A percentile compares a stretch with the other conserved stretches of the same genome.
These are phyloP conservation scores for Hemistola chrysoprasaria DNA, from an alignment of 2,888 invertebrate species.

Conservation along the genomic window DNA sequence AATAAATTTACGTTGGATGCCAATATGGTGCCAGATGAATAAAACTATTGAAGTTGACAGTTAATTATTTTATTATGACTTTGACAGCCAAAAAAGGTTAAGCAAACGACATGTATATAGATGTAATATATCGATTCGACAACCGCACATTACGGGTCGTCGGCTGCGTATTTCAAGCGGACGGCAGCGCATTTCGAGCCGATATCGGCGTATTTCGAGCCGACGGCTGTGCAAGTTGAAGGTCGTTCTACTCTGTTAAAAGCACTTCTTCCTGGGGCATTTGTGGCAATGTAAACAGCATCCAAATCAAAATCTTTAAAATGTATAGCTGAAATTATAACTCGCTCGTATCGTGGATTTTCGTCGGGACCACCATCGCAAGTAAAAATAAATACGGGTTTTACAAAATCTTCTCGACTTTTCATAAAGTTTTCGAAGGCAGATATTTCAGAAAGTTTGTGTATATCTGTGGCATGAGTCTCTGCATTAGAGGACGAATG, in stretches of 20 bases:
- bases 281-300: constrained; percentile 31
- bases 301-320: constrained; percentile 30
- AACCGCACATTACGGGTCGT: too few relatives aligned
- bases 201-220: too few relatives aligned
- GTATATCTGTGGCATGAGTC: constrained; percentile 34
- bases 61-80: too few relatives aligned
- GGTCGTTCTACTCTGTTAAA: constrained; percentile 31
- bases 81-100: too few relatives aligned
- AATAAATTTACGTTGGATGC: too few relatives aligned
- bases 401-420: constrained; percentile 26
- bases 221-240: too few relatives aligned
- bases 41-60: too few relatives aligned
- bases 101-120: too few relatives aligned
- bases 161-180: too few relatives aligned
- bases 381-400: constrained; percentile 32
- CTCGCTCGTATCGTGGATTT: constrained; percentile 33
- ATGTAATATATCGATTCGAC: too few relatives aligned
- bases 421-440: background rate
- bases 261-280: constrained; percentile 34
- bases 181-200: too few relatives aligned
- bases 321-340: constrained; percentile 31
- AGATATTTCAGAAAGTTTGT: constrained; percentile 13
- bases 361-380: constrained; percentile 37
- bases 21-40: too few relatives aligned
- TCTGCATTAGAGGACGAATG: constrained; percentile 33